Base-by-base conservation (phyloP, 2,888 invertebrate species). In the Masnerella sp. region DNA sequence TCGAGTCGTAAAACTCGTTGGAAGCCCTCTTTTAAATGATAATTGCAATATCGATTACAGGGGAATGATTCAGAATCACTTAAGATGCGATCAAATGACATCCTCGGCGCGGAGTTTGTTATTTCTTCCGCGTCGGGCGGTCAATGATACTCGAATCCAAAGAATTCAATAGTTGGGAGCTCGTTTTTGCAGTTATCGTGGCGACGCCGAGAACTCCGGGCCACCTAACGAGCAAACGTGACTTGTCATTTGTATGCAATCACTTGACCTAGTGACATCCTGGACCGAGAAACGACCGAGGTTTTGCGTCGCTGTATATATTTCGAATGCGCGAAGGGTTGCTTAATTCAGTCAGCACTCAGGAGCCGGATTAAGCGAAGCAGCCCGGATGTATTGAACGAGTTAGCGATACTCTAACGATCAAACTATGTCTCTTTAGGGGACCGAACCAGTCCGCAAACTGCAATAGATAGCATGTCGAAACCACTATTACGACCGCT, bases 381-480 rank as follows among this genome's bases (percentile, higher is more conserved):
- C 74, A 72, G 49, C 69, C 73, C 70, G 77, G 77, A 80, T 81
- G 74, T 78, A 84, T 83, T 80, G 81, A 81, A 81, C 80, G 79
- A 81, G 80, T 82, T 81, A 79, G 81, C 79, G 83, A 85, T 85
- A 83, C 81, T 81, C 82, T 84, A 84, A 85, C 80, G 82, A 84
- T 83, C 79, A 54, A 73, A 61, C 77, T 68, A 72, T 75, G 67
- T 71, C 72, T 75, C 67, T 71, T 73, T 59, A 30, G 54, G 17
- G 64, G 65, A 69, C 67, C 22, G 56, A 47, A 54, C 54, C 69
- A 56, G 54, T 64, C 69, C 73, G 70, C 71, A 77, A 77, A 76
- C 78, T 75, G 74, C 49, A 65, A 56, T 67, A 77, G 79, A 81
- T 81, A 81, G 79, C 78, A 68, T 62, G 54, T 61, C 49, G 64